Percentiles rank a stretch among this genome's conserved stretches.
Conservation (phyloP, 1,140 invertebrate species). For the Chymomyza costata region DNA sequence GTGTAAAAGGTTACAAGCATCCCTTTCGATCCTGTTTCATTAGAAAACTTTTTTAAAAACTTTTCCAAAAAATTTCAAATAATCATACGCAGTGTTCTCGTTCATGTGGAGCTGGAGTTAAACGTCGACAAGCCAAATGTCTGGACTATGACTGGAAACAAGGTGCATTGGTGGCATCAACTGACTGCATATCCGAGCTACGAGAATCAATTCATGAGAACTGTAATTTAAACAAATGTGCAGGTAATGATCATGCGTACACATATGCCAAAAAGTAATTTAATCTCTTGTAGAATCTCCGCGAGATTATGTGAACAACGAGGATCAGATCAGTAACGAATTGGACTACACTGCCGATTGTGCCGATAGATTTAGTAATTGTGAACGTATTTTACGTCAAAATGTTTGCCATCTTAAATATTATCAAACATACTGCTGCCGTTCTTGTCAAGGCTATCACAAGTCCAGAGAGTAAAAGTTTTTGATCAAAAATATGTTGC, state of each 20-base stretch:
- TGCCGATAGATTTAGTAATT: constrained; percentile 30
- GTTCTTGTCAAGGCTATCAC: constrained; percentile 20
- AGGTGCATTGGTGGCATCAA: constrained; percentile 45
- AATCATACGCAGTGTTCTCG: constrained; percentile 77
- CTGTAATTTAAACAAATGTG: constrained; percentile 79
- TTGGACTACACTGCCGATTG: constrained; percentile 3
- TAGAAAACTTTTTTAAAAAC: not conserved
- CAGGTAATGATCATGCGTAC: constrained; percentile 21
- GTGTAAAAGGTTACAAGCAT: no score
- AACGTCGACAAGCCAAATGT: constrained; percentile 78
- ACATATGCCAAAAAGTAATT: not conserved
- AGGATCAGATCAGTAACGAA: not conserved
- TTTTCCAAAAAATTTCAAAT: no score
- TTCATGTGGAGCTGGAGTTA: constrained; percentile 78
- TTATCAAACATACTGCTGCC: constrained; percentile 37
- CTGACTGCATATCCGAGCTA: constrained; percentile 76
- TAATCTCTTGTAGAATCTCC: no score
- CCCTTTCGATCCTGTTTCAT: no score
- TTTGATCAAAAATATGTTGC: not conserved
- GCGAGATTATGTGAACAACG: no score
- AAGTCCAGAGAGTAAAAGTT: not conserved
- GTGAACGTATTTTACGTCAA: constrained; percentile 27
- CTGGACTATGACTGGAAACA: constrained; percentile 76
- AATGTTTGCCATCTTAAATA: constrained; percentile 31
- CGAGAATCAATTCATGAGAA: constrained; percentile 77